Conservation (phyloP, 2,888 invertebrate species). For the Apamea crenata region DNA sequence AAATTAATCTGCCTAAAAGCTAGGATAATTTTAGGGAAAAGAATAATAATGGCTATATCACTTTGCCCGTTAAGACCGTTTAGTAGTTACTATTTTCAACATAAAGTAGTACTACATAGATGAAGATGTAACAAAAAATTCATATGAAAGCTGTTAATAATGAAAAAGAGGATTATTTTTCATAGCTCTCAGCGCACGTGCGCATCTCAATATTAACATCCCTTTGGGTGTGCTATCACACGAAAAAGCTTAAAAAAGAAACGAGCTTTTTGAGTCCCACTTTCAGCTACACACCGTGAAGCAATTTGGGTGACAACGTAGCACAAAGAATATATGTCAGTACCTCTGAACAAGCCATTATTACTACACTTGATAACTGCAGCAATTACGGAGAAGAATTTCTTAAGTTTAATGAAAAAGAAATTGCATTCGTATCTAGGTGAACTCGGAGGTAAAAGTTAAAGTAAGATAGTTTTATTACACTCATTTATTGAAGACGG, state of each 20-base stretch:
- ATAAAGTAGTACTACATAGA: neutral
- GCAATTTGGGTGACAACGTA: constrained; percentile 22
- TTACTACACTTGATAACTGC: constrained; percentile 28
- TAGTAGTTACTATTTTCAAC: constrained; percentile 5
- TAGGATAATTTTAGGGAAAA: neutral
- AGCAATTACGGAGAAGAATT: constrained; percentile 34
- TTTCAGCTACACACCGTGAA: constrained; percentile 4
- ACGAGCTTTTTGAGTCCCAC: constrained; percentile 3
- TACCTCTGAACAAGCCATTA: constrained; percentile 5
- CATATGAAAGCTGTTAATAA: neutral
- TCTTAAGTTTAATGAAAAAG: constrained; percentile 35
- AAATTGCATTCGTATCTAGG: constrained; percentile 48
- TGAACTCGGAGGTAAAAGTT: constrained; percentile 33
- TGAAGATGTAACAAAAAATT: neutral
- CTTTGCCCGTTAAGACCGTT: neutral
- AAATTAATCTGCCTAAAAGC: constrained; percentile 8
- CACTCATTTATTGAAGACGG: constrained; percentile 42
- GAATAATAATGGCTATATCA: constrained; percentile 3
- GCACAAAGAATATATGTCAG: neutral
- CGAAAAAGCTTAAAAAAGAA: constrained; percentile 12
- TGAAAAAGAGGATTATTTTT: neutral
- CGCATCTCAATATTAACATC: neutral
- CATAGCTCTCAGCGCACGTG: neutral
- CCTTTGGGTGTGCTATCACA: neutral
- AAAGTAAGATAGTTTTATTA: constrained; percentile 41